A percentile compares a stretch with the other conserved stretches of the same genome.
phyloP scores from a whole-genome alignment of 2,888 invertebrate genomes.

The Drosophila atripex region DNA sequence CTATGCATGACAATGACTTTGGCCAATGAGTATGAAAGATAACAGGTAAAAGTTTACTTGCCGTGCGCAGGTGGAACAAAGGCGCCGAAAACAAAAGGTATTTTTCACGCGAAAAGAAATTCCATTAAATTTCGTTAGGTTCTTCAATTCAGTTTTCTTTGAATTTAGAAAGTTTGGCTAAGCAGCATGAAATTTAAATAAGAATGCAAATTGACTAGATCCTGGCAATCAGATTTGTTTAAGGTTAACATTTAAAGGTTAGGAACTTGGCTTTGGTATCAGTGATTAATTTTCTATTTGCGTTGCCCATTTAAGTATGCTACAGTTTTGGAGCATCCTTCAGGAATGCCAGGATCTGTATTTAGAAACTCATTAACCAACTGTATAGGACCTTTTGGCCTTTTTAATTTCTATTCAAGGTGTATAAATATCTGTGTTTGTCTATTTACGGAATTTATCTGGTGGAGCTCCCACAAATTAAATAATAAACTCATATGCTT shows the following conservation, averaged over 20 bases:
- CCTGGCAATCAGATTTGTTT: neutral
- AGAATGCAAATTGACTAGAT: conserved; percentile 14
- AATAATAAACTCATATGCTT: neutral
- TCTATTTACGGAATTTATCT: neutral
- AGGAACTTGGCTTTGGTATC: neutral
- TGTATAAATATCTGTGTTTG: no score
- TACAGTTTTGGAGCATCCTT: neutral
- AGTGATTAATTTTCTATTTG: neutral
- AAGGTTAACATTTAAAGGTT: neutral
- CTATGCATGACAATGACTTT: conserved; percentile 52
- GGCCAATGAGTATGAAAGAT: conserved; percentile 45
- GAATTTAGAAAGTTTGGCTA: conserved; percentile 24
- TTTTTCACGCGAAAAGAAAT: conserved; percentile 30
- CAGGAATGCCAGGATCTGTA: neutral
- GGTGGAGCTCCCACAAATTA: neutral
- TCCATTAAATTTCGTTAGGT: conserved; percentile 21
- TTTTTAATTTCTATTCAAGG: neutral
- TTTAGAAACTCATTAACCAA: neutral
- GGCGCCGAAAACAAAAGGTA: conserved; percentile 34
- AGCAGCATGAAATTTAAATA: conserved; percentile 30
- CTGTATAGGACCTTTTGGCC: neutral
- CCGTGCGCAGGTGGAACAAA: conserved; percentile 38
- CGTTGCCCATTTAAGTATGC: neutral
- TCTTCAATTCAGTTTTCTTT: conserved; percentile 20
- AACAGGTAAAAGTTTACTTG: conserved; percentile 29